phyloP scores from a whole-genome alignment of 2,797 vertebrate species.

The Pseudochaenichthys georgianus region DNA sequence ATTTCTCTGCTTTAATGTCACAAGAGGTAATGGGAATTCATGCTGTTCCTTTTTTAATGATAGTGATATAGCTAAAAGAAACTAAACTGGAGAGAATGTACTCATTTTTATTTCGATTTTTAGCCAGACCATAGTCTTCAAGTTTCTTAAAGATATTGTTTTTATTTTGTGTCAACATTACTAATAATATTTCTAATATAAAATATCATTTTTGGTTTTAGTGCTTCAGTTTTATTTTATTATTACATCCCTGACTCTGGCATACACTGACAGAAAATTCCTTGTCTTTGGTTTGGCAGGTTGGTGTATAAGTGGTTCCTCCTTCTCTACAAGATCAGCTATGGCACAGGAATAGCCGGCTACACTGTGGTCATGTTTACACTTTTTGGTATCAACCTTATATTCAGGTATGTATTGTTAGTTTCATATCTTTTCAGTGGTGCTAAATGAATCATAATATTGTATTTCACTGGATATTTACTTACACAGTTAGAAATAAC shows the following conservation, averaged over 20 bases:
- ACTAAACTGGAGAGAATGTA: too few species aligned
- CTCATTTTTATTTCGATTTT: too few species aligned
- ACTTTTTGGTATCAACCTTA: constrained; percentile 95
- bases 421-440: background rate
- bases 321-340: constrained; percentile 98
- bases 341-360: constrained; percentile 94
- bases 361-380: constrained; percentile 99
- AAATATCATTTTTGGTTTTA: too few species aligned
- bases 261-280: background rate
- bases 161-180: too few species aligned
- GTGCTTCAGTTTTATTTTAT: too few species aligned
- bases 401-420: constrained; percentile 92
- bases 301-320: constrained; percentile 99
- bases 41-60: too few species aligned
- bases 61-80: too few species aligned
- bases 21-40: too few species aligned
- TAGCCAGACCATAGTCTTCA: too few species aligned
- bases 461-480: background rate
- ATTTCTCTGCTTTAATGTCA: too few species aligned
- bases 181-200: too few species aligned
- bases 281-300: constrained; percentile 72
- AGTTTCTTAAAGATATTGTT: too few species aligned
- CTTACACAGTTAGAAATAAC: background rate
- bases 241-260: background rate
- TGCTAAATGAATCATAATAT: background rate